Evolutionary conservation across 1,140 invertebrate genomes (phyloP), one percentile per base, ranked within the genome.

Genomic region (Euwallacea similis): DNA sequence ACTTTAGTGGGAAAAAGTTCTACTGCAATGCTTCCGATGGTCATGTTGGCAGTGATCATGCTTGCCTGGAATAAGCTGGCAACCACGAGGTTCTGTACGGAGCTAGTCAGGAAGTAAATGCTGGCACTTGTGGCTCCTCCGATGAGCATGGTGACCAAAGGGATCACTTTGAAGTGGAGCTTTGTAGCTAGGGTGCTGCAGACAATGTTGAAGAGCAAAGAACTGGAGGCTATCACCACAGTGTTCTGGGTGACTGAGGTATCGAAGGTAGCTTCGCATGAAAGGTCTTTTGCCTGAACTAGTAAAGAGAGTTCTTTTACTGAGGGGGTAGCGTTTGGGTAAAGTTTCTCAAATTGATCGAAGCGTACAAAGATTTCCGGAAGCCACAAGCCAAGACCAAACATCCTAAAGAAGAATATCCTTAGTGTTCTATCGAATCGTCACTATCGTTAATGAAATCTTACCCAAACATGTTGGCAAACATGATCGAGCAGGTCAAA

Each of bases 381-480:
- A 13, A 90, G 84, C 90, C 90, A 91, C 13, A 90, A 81, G 66
- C 88, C 89, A 7, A 91, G 77, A 2, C 89, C 90, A 64, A 89
- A 90, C 69, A 88, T 89, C 4, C 89, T 90, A 77, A 82, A 82
- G 41, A 10, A 46, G 6, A 60, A 66, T 69, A 68, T 42, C 43
- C 21, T 0, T 16, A 42, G 42, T 7, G 42, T 6, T 71, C 9
- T 50, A 70, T 66, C 13, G n/a, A 58, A 63, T 55, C 7, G 0
- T 56, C 41, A 15, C 9, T n/a, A 41, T 43, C 9, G 42, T 61
- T 61, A 61, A 4, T 10, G 21, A 61, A 8, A 6, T 84, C 84
- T 86, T 79, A 90, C 88, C 88, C 88, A 76, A 88, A 88, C 87
- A 90, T 88, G 74, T 89, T 89, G 2, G 84, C 82, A 73, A 89